Evolutionary conservation across 1,140 invertebrate genomes (phyloP), one percentile per base, ranked within the genome.

Genomic region (Pseudomyrmex dendroicus): DNA sequence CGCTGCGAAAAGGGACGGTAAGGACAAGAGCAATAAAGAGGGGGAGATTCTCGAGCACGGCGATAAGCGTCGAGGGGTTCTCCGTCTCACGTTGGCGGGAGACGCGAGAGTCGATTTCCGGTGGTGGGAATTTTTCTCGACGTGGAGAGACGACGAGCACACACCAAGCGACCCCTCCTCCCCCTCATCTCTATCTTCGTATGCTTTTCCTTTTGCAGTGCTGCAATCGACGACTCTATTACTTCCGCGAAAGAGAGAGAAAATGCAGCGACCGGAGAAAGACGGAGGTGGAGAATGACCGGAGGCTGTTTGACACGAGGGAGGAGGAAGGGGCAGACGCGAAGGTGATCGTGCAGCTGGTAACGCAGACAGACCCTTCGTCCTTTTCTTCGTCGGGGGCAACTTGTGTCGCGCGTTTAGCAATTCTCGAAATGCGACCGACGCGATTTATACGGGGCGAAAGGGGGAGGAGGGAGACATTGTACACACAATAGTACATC

Each of bases 31-130:
- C 73, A 70, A 87, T 80, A 80, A 87, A 87, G 85, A 87, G 85
- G 73, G 67, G 72, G 66, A 67, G 73, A 84, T 83, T 63, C 86
- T 87, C 86, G 73, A 87, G 86, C 86, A 73, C 67, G 52, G 46
- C 74, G 86, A 87, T 87, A 87, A 87, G 82, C 86, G 82, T 87
- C 80, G 86, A 87, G 86, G 82, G 73, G 82, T 66, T 35, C 73
- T 77, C 48, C 77, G 82, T 57, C 86, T 87, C 85, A 63, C 76
- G 85, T 84, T 82, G 8, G 35, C 35, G 46, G 15, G 63, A 68
- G 88, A 84, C 82, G 85, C 83, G 82, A 76, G 82, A 84, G 77
- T 90, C 89, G 84, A 91, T 91, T 90, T 91, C 89, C 90, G 89
- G 67, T 84, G 84, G 90, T 84, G 89, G 86, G 84, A 84, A 72